phyloP scores from a whole-genome alignment of 92 coral and sea anemone genomes.

The Actinostola sp. region DNA sequence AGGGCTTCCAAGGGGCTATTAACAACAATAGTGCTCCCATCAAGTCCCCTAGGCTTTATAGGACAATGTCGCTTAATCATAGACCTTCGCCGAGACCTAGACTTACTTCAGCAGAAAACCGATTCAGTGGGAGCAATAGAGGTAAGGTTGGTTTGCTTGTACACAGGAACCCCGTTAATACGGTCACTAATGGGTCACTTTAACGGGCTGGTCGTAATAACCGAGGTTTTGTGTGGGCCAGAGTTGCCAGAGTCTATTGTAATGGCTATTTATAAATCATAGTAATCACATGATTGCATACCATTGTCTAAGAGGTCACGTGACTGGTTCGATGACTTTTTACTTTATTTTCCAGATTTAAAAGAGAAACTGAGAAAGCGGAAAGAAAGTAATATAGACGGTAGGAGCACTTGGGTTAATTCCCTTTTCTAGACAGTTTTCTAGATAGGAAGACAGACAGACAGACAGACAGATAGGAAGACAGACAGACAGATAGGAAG shows the following conservation, averaged over 20 bases:
- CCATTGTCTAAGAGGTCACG: neutral
- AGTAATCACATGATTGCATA: too few relatives aligned
- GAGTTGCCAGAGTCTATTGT: too few relatives aligned
- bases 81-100: slow-evolving; percentile 77
- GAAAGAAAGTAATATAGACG: slow-evolving; percentile 71
- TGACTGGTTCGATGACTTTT: neutral
- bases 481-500: too few relatives aligned
- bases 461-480: too few relatives aligned
- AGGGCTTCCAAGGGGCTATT: slow-evolving; percentile 9
- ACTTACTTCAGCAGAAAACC: slow-evolving; percentile 64
- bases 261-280: too few relatives aligned
- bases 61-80: slow-evolving; percentile 80
- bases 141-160: too few relatives aligned
- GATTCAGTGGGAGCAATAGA: slow-evolving; percentile 72
- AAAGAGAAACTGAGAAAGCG: slow-evolving; percentile 73
- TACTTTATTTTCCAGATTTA: slow-evolving; percentile 46
- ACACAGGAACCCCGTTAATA: too few relatives aligned
- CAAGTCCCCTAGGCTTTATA: slow-evolving; percentile 77
- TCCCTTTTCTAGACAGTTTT: neutral
- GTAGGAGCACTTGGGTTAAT: slow-evolving; percentile 25
- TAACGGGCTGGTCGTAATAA: too few relatives aligned
- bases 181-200: too few relatives aligned
- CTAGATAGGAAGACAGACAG: too few relatives aligned
- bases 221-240: too few relatives aligned
- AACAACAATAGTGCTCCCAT: slow-evolving; percentile 29